phyloP scores from a whole-genome alignment of 2,113 vertebrate species.

The Acanthochromis polyacanthus region DNA sequence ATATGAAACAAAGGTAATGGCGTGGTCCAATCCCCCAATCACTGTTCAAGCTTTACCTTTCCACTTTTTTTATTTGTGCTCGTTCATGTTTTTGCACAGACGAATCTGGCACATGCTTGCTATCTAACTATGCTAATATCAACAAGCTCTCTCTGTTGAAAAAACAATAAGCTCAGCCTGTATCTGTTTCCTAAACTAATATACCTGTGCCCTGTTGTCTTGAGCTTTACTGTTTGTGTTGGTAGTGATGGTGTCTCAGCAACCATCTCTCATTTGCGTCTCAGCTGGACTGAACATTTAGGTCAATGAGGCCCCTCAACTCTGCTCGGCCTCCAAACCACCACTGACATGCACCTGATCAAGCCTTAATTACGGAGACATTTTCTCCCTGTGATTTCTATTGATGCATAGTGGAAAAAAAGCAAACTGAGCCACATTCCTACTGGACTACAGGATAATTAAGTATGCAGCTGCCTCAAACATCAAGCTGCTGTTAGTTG shows the following conservation, averaged over 20 bases:
- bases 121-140: too few relatives aligned
- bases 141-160: too few relatives aligned
- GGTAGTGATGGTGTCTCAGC: slow-evolving; percentile 40
- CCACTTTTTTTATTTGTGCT: too few relatives aligned
- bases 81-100: too few relatives aligned
- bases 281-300: slow-evolving; percentile 60
- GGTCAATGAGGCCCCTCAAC: slow-evolving; percentile 70
- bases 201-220: slow-evolving; percentile 18
- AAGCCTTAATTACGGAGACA: slow-evolving; percentile 97
- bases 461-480: slow-evolving; percentile 55
- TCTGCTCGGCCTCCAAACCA: slow-evolving; percentile 84
- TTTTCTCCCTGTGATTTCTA: slow-evolving; percentile 98
- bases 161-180: neutral
- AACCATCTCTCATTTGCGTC: slow-evolving; percentile 62
- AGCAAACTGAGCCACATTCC: slow-evolving; percentile 90
- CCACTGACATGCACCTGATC: slow-evolving; percentile 94
- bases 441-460: slow-evolving; percentile 90
- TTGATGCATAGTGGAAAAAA: slow-evolving; percentile 89
- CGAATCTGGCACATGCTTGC: too few relatives aligned
- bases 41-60: too few relatives aligned
- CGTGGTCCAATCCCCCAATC: too few relatives aligned
- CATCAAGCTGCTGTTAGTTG: slow-evolving; percentile 43
- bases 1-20: too few relatives aligned
- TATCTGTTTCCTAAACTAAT: neutral
- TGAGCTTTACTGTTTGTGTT: slow-evolving; percentile 40